Evolutionary conservation across 2,797 vertebrate genomes (phyloP), one percentile per base, ranked within the genome.

Genomic region (Podarcis lilfordi): DNA sequence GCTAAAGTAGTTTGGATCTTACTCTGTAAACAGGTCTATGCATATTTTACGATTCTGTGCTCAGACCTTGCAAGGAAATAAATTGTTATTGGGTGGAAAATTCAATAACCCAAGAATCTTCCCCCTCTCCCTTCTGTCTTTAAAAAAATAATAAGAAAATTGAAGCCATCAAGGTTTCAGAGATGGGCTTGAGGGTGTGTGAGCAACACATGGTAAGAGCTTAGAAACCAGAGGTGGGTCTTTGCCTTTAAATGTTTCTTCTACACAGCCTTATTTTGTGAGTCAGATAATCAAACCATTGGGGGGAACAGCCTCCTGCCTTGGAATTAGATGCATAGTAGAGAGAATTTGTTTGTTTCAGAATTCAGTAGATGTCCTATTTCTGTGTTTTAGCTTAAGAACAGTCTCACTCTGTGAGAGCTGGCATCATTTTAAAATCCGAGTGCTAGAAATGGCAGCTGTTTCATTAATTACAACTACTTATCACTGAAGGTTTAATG

Each of bases 351-450:
- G 10, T 59, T 76, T 90, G 35, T 85, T 87, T 43, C 55, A 0
- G 0, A 35, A 19, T 0, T 0, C n/a, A 66, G 35, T 66, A 40
- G 43, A 61, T 85, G 43, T 43, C 72, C n/a, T 5, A 37, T 68
- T n/a, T 29, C 72, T 90, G 37, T n/a, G 66, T 64, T 76, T 61
- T 43, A 61, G 72, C 37, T 21, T 76, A 69, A 43, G 43, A 45
- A 71, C 32, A 59, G 61, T 75, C 13, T 55, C 78, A 21, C 43
- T 84, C 50, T 64, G 45, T 43, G 29, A 40, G 29, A 35, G 35
- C 61, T 80, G 83, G 40, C 77, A 29, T 50, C 43, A 32, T 17
- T 79, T 84, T n/a, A 8, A 88, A 84, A 78, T 78, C 19, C 43
- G 78, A 50, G 25, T 61, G 23, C 19, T 82, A 66, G 59, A 80